Evolutionary conservation across 2,888 invertebrate species (phyloP).

Genomic region (Hedychridium roseum): DNA sequence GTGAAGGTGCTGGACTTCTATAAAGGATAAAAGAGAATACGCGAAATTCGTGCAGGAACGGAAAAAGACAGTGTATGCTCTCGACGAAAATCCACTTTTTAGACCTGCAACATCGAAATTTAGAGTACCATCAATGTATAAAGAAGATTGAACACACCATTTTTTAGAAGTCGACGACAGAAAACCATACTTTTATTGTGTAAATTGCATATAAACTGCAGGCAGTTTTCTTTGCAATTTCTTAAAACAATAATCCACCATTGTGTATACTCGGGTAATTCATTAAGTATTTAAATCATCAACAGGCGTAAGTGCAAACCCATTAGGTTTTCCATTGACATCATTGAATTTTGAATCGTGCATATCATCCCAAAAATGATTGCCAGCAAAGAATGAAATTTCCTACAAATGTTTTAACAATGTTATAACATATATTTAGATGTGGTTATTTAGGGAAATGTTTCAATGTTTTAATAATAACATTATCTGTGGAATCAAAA

Average conservation of each 20-base stretch:
- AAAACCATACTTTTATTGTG: too few relatives aligned
- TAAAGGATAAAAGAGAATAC: slow-evolving; percentile 42
- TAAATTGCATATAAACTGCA: too few relatives aligned
- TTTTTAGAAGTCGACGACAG: too few relatives aligned
- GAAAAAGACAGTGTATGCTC: slow-evolving; percentile 38
- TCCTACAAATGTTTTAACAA: slow-evolving; percentile 17
- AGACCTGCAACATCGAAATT: slow-evolving; percentile 70
- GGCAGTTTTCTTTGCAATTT: too few relatives aligned
- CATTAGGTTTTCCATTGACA: not conserved
- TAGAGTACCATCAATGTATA: slow-evolving; percentile 63
- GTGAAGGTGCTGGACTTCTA: slow-evolving; percentile 40
- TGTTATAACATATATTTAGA: too few relatives aligned
- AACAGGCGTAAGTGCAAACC: too few relatives aligned
- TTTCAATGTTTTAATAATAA: slow-evolving; percentile 3
- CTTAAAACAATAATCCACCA: too few relatives aligned
- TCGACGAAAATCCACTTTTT: slow-evolving; percentile 70
- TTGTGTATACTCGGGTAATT: too few relatives aligned
- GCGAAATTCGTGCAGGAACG: slow-evolving; percentile 41
- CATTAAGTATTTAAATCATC: too few relatives aligned
- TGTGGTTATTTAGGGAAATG: too few relatives aligned
- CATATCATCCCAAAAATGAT: slow-evolving; percentile 43
- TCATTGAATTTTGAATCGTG: not conserved
- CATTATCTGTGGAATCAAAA: slow-evolving; percentile 51
- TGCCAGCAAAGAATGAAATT: slow-evolving; percentile 31
- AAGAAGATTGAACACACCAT: slow-evolving; percentile 35